Evolutionary conservation across 2,888 invertebrate genomes (phyloP), one percentile per base, ranked within the genome.

Genomic region (Leptinotarsa haldemani): DNA sequence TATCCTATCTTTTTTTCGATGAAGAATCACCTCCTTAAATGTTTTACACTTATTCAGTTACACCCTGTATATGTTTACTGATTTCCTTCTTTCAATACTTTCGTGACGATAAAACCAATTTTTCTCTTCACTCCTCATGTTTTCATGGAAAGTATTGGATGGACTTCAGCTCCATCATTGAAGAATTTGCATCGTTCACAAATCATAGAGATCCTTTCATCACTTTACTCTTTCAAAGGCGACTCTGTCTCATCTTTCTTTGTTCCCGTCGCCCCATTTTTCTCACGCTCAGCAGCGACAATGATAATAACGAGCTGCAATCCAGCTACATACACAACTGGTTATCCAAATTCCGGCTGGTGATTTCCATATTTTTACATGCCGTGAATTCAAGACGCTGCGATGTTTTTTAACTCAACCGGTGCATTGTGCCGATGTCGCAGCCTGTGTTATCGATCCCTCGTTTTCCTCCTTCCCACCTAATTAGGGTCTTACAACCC

Each of bases 361-460:
- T n/a, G 15, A 61, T 61, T 30, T 56, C 56, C 56, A 56, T 25
- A 61, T 61, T 18, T 30, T 50, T 50, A 50, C 50, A 50, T 50
- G 50, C n/a, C 61, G 40, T 40, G 40, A n/a, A 61, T 25, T 7
- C 1, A 18, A 61, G 40, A 16, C 40, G 9, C 61, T 61, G 9
- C 20, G 20, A 7, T 18, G 56, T 56, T 12, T 56, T 56, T 81
- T 81, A 81, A 82, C 78, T 77, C 80, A 78, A 82, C 79, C 81
- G 76, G 80, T 82, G 82, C 82, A 81, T 81, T 81, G 80, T 83
- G 82, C 80, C 82, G 82, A 83, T 83, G 82, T 82, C 83, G 81
- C 82, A 71, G 75, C 75, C 81, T 74, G 73, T 80, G 80, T 80
- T 82, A 83, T 83, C 78, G 83, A 82, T 82, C 81, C 77, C 65